Conservation (phyloP, 2,888 invertebrate genomes). For the Stenurella melanura region DNA sequence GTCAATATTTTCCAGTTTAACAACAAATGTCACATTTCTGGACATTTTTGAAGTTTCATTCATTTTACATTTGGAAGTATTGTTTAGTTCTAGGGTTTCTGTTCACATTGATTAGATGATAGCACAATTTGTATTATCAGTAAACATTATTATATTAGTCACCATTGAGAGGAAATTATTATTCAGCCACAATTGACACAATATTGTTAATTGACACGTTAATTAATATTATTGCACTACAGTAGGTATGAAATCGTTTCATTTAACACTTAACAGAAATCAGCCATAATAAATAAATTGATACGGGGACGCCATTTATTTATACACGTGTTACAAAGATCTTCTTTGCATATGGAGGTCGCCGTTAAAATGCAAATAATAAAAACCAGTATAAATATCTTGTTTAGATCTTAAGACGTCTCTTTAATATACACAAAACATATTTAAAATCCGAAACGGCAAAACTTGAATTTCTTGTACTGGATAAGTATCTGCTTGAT, state of each 20-base stretch:
- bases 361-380: slow-evolving; percentile 56
- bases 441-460: slow-evolving; percentile 41
- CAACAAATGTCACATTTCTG: too few relatives aligned
- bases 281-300: slow-evolving; percentile 2
- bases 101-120: too few relatives aligned
- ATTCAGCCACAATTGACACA: background rate
- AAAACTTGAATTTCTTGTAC: slow-evolving; percentile 47
- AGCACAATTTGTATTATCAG: background rate
- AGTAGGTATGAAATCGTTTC: slow-evolving; percentile 18
- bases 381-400: slow-evolving; percentile 56
- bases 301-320: background rate
- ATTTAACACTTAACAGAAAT: slow-evolving; percentile 15
- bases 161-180: background rate
- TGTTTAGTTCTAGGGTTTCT: too few relatives aligned
- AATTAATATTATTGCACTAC: slow-evolving; percentile 27
- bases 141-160: background rate
- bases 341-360: slow-evolving; percentile 44
- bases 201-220: slow-evolving; percentile 6
- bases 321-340: slow-evolving; percentile 22
- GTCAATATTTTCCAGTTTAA: too few relatives aligned
- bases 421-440: slow-evolving; percentile 45
- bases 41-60: too few relatives aligned
- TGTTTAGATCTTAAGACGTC: slow-evolving; percentile 49
- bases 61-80: too few relatives aligned
- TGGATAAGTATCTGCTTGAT: slow-evolving; percentile 40